phyloP scores from a whole-genome alignment of 2,888 invertebrate species.

The Odontothrips loti region DNA sequence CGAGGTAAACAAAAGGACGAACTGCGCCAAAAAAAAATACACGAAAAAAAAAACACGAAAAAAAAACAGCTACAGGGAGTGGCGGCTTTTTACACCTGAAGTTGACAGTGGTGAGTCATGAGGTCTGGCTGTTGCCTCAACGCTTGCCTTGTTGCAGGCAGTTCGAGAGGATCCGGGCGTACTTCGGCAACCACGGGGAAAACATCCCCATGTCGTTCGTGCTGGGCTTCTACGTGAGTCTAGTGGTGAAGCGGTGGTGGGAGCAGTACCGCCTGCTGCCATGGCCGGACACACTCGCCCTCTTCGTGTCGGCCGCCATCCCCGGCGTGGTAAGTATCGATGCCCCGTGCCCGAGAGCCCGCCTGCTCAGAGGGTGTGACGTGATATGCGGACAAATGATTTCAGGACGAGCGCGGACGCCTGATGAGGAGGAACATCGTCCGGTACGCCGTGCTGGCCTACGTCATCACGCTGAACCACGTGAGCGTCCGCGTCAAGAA shows the following conservation, averaged over 20 bases:
- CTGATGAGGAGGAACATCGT: constrained; percentile 87
- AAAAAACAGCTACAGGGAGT: too few species aligned
- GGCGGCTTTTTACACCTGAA: too few species aligned
- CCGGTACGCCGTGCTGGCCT: constrained; percentile 81
- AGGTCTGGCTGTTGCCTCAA: too few species aligned
- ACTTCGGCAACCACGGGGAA: constrained; percentile 83
- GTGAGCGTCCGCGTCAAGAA: constrained; percentile 83
- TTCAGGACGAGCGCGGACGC: constrained; percentile 79
- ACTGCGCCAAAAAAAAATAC: too few species aligned
- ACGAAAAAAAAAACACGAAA: too few species aligned
- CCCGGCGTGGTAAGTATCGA: constrained; percentile 80
- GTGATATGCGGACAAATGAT: background rate
- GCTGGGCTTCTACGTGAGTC: constrained; percentile 88
- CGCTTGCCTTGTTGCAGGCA: constrained; percentile 57
- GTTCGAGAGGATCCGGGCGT: constrained; percentile 79
- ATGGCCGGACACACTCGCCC: constrained; percentile 89
- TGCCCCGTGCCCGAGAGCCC: too few species aligned
- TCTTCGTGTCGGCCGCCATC: constrained; percentile 87
- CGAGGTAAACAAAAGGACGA: too few species aligned
- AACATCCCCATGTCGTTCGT: constrained; percentile 94
- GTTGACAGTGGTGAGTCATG: too few species aligned
- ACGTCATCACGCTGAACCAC: constrained; percentile 82
- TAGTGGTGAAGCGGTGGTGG: constrained; percentile 93
- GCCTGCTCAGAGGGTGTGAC: too few species aligned
- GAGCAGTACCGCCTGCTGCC: constrained; percentile 88